phyloP scores from a whole-genome alignment of 1,140 invertebrate species.

The Drosophila lini region DNA sequence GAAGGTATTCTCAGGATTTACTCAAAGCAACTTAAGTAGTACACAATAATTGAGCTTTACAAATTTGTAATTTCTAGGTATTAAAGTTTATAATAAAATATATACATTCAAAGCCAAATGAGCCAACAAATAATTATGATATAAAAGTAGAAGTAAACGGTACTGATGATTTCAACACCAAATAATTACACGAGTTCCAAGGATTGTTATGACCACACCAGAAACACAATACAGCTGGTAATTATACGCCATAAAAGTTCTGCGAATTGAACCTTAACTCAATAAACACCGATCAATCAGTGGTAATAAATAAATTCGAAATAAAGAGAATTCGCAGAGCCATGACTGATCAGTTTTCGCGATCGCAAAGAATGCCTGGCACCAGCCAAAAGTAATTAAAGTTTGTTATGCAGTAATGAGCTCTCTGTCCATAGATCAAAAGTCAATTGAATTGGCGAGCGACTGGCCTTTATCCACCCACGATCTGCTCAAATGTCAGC shows the following conservation, averaged over 20 bases:
- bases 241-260: slow-evolving; percentile 15
- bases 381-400: slow-evolving; percentile 33
- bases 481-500: slow-evolving; percentile 40
- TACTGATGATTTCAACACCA: slow-evolving; percentile 17
- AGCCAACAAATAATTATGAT: background rate
- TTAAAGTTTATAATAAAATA: background rate
- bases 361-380: background rate
- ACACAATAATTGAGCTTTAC: background rate
- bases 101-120: background rate
- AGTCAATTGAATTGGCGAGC: slow-evolving; percentile 15
- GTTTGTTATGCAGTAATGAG: slow-evolving; percentile 27
- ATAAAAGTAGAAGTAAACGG: background rate
- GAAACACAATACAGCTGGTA: slow-evolving; percentile 8
- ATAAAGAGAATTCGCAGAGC: slow-evolving; percentile 35
- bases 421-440: slow-evolving; percentile 4
- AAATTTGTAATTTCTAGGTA: background rate
- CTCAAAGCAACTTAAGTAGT: background rate
- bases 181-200: slow-evolving; percentile 8
- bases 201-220: slow-evolving; percentile 20
- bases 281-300: slow-evolving; percentile 29
- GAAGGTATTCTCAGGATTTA: background rate
- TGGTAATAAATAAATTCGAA: slow-evolving; percentile 25
- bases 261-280: slow-evolving; percentile 5
- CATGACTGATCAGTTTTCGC: slow-evolving; percentile 39
- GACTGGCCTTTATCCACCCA: slow-evolving; percentile 37